Conservation (phyloP, 2,797 vertebrate species). For the Acridotheres tristis region DNA sequence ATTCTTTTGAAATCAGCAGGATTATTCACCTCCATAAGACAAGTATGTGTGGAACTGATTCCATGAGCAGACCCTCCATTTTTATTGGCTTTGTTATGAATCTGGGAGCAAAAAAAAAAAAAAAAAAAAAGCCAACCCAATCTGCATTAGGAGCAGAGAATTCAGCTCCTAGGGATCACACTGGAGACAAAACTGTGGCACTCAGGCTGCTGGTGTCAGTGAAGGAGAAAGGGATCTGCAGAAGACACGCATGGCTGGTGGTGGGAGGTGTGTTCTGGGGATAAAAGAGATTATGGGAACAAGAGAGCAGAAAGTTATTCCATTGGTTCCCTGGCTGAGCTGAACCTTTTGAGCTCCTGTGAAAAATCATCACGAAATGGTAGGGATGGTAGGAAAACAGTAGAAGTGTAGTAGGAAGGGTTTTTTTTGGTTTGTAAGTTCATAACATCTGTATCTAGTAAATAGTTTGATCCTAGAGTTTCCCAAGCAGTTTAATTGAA, state of each 20-base stretch:
- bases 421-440: background rate
- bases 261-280: background rate
- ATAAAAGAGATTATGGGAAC: conserved; percentile 13
- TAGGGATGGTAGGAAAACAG: background rate
- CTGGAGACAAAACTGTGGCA: background rate
- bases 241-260: background rate
- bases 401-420: background rate
- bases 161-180: background rate
- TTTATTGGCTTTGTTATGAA: conserved; percentile 6
- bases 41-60: conserved; percentile 52
- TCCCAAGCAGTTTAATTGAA: background rate
- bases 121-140: background rate
- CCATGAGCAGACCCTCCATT: background rate
- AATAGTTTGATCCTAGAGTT: background rate
- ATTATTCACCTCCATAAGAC: conserved; percentile 57
- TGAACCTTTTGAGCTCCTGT: conserved; percentile 30
- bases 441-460: conserved; percentile 8
- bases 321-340: background rate
- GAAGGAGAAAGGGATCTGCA: background rate
- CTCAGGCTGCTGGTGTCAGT: background rate
- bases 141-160: background rate
- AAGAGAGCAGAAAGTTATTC: background rate
- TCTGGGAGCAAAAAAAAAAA: background rate
- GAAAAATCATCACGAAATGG: conserved; percentile 41
- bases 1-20: conserved; percentile 60